Base-by-base conservation (phyloP, 2,888 invertebrate species). In the Sarcophaga subvicina region DNA sequence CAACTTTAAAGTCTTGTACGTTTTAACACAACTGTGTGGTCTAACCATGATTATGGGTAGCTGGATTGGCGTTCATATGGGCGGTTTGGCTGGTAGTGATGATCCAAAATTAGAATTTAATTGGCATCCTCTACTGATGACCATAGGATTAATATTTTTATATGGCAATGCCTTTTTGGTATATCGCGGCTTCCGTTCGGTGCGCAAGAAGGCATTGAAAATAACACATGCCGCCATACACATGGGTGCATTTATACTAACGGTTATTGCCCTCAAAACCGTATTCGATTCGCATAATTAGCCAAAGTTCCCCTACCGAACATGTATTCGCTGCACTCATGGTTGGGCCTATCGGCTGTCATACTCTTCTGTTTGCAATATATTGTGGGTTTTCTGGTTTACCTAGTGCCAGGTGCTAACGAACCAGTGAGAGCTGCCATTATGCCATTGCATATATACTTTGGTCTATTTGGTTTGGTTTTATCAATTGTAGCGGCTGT, bases 91-190 rank as follows among this genome's bases (percentile, higher is more conserved):
- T 0, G 97, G 97, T 95, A 94, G 94, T 3, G 95, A 94, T 25
- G 92, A 95, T 90, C 95, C 96, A 3, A 88, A 76, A 1, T 91
- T 94, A 22, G 95, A 97, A 92, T 98, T 98, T 91, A 97, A 98
- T 93, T 98, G 97, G 96, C 98, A 98, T 94, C 98, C 98, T 2
- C 94, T 98, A 5, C 94, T 97, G 75, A 97, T 98, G 97, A 95
- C 96, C n/a, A 94, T 97, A 87, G 97, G 97, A 45, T 94, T 98
- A 92, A 95, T 98, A 66, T 97, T 96, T 93, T 93, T 98, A 12
- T 97, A 97, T 93, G 96, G 96, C 73, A 97, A 98, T 94, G 96
- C n/a, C n/a, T n/a, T 98, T 90, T 93, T 98, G 85, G 95, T 97
- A 14, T 98, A 97, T 93, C 95, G 98, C 85, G 96, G 96, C 27